Percentiles rank a stretch among this genome's conserved stretches.
These are phyloP conservation scores for Bucorvus abyssinicus DNA, from an alignment of 2,797 vertebrate genomes.

Conservation along the genomic window DNA sequence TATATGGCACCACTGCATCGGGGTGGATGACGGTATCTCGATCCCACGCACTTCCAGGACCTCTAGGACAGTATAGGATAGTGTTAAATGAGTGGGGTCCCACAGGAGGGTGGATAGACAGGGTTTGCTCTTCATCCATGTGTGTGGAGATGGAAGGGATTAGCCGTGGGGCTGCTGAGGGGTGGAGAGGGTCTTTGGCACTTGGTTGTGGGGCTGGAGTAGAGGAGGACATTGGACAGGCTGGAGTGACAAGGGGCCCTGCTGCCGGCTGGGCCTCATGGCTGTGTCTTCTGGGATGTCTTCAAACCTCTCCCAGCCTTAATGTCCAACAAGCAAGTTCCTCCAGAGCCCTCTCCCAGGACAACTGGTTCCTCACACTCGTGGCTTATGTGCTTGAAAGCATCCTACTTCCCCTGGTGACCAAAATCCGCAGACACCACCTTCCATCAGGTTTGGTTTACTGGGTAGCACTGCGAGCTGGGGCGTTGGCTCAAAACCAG, in stretches of 20 bases:
- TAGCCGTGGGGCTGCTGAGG: not conserved
- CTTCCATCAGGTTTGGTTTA: not conserved
- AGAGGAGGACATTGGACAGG: rapidly evolving
- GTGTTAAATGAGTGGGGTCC: not conserved
- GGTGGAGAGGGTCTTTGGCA: not conserved
- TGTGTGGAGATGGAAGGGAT: not conserved
- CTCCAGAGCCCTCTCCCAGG: not conserved
- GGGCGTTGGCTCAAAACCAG: not conserved
- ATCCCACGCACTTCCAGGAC: not conserved
- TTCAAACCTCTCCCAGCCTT: not conserved
- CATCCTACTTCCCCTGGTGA: not conserved
- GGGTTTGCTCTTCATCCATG: not conserved
- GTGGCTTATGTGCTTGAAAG: rapidly evolving
- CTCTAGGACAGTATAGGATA: not conserved
- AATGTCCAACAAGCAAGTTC: not conserved
- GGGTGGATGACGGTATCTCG: not conserved
- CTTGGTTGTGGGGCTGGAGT: not conserved
- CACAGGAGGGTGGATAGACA: no score
- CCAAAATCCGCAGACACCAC: not conserved
- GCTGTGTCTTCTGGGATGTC: not conserved
- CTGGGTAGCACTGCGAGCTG: rapidly evolving
- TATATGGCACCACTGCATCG: rapidly evolving
- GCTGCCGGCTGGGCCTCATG: not conserved
- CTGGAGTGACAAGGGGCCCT: not conserved
- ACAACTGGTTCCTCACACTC: not conserved